Conservation (phyloP, 1,140 invertebrate species). For the Dreissena polymorpha region DNA sequence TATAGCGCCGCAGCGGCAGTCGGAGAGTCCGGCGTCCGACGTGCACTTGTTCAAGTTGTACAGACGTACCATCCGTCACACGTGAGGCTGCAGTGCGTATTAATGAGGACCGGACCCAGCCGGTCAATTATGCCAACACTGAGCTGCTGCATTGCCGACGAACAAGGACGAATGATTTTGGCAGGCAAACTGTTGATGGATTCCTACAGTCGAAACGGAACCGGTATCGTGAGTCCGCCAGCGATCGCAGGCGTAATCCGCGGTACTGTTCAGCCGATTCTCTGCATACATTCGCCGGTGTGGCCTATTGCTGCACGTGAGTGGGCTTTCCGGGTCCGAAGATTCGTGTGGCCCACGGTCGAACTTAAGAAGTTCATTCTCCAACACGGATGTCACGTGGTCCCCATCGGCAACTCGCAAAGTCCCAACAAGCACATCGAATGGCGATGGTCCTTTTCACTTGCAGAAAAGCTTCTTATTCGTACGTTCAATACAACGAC, state of each 20-base stretch:
- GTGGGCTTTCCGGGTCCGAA: slow-evolving; percentile 42
- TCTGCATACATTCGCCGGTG: slow-evolving; percentile 52
- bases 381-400: slow-evolving; percentile 50
- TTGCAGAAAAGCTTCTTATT: slow-evolving; percentile 47
- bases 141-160: slow-evolving; percentile 46
- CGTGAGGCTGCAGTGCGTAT: slow-evolving; percentile 46
- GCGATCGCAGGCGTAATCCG: slow-evolving; percentile 47
- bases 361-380: slow-evolving; percentile 51
- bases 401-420: slow-evolving; percentile 37
- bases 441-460: slow-evolving; percentile 52
- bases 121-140: slow-evolving; percentile 42
- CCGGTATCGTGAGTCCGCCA: slow-evolving; percentile 34
- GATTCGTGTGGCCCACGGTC: slow-evolving; percentile 44
- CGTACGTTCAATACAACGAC: slow-evolving; percentile 49
- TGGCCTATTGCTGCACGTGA: slow-evolving; percentile 52
- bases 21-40: slow-evolving; percentile 4
- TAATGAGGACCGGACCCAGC: slow-evolving; percentile 39
- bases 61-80: slow-evolving; percentile 52
- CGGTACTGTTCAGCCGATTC: slow-evolving; percentile 22
- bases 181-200: slow-evolving; percentile 46
- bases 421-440: slow-evolving; percentile 48
- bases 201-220: slow-evolving; percentile 46
- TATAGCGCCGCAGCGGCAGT: slow-evolving; percentile 42
- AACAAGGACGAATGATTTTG: slow-evolving; percentile 52
- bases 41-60: slow-evolving; percentile 45